Base-by-base conservation (phyloP, 2,888 invertebrate genomes). In the Lordiphosa fenestrarum region DNA sequence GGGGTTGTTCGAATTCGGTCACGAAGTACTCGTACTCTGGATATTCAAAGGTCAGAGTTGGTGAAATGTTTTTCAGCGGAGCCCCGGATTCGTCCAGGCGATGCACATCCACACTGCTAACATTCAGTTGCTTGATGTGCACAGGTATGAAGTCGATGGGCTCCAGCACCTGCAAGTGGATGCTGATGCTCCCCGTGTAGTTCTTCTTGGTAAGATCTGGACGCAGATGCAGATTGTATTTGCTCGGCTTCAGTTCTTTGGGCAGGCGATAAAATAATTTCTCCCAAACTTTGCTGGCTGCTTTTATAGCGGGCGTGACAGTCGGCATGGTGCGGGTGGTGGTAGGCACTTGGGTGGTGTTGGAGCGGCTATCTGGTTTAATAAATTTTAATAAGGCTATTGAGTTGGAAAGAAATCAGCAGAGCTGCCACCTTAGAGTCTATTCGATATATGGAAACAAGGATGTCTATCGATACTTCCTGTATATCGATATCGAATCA, bases 141-240 rank as follows among this genome's bases (percentile, higher is more conserved):
- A 92, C 85, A 0, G 90, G 89, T 57, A 92, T 90, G 63, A 88
- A 90, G 10, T 88, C 84, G 21, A 90, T 89, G 3, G 88, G 87
- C 19, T 89, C 88, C 4, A 85, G 63, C 2, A 92, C 86, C 52
- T 91, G 87, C 42, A 92, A 77, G 3, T 89, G 88, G 39, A 93
- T 91, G 38, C 90, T 91, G 0, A 92, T 92, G 44, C 90, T 89
- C 10, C 94, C 94, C 9, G 86, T 84, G 78, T 92, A 94, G 0
- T 89, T 90, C 35, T 92, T 92, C n/a, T 88, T 88, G 10, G 89
- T 88, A 47, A 95, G 90, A 83, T 94, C 90, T 0, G 95, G 94
- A 53, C 92, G 90, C 51, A 95, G 87, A 12, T 90, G 91, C 4
- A 95, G 86, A 53, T 93, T 92, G 80, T 95, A 95, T 57, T 91